Conservation (phyloP, 2,113 vertebrate species). For the Ptilonorhynchus violaceus region DNA sequence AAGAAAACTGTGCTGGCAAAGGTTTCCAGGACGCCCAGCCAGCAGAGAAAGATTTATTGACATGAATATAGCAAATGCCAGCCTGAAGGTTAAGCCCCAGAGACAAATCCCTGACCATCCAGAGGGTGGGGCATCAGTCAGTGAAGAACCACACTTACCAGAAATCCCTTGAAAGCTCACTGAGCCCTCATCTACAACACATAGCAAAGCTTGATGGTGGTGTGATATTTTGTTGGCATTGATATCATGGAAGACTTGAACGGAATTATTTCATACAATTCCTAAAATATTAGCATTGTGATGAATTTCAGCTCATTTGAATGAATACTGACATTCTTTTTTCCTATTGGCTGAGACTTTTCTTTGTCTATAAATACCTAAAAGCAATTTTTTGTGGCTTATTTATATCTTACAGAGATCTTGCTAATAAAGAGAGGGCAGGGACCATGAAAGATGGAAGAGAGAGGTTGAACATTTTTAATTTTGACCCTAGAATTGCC, state of each 20-base stretch:
- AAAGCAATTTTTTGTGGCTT: background rate
- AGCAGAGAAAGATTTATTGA: background rate
- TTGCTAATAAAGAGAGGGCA: background rate
- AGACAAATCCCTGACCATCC: background rate
- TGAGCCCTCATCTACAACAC: background rate
- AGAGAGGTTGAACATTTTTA: background rate
- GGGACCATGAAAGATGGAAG: background rate
- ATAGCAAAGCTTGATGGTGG: background rate
- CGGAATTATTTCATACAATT: background rate
- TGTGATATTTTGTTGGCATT: background rate
- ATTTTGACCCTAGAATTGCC: background rate
- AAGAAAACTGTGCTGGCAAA: background rate
- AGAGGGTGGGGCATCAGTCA: background rate
- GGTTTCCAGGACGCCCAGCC: background rate
- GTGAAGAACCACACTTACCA: background rate
- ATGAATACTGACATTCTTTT: background rate
- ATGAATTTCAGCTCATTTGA: background rate
- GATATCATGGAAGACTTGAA: background rate
- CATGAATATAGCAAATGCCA: background rate
- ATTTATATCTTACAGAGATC: background rate
- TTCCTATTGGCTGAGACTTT: background rate
- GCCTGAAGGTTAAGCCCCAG: background rate
- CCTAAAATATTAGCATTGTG: background rate
- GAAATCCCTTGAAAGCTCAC: background rate
- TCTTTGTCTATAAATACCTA: background rate